A percentile compares a stretch with the other conserved stretches of the same genome.
Evolutionary conservation across 1,140 invertebrate genomes (phyloP).

Genomic region (Planococcus citri): DNA sequence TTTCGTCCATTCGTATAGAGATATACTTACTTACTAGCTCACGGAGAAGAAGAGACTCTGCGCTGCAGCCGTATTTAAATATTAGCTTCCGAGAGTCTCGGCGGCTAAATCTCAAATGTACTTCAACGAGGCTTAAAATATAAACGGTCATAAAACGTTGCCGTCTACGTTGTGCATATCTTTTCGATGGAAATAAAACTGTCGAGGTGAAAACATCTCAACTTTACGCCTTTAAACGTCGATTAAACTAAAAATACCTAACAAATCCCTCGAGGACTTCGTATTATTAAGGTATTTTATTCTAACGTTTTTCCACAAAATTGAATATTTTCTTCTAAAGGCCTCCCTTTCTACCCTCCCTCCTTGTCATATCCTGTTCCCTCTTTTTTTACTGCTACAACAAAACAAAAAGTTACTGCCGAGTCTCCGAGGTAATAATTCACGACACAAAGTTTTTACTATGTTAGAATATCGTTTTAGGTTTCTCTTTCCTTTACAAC

Average conservation of each 20-base stretch:
- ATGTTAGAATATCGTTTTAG: too few relatives aligned
- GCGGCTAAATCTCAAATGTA: neutral
- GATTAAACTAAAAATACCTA: slow-evolving; percentile 4
- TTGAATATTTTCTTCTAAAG: neutral
- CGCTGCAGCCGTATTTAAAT: too few relatives aligned
- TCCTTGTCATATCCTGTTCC: neutral
- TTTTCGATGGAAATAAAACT: neutral
- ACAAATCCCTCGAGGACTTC: neutral
- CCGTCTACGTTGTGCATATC: neutral
- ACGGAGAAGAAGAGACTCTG: too few relatives aligned
- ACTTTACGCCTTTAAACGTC: slow-evolving; percentile 6
- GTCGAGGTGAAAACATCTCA: slow-evolving; percentile 2
- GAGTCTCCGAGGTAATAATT: neutral
- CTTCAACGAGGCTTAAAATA: neutral
- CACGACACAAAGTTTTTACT: neutral
- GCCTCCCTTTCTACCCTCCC: neutral
- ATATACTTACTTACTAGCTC: neutral
- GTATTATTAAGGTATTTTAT: neutral
- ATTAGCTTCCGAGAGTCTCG: too few relatives aligned
- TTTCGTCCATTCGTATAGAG: neutral
- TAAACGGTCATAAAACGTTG: neutral
- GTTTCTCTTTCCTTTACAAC: too few relatives aligned
- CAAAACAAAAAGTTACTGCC: neutral
- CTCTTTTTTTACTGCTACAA: neutral
- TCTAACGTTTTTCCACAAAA: neutral